These are phyloP conservation scores for Acrobasis suavella DNA, from an alignment of 2,888 invertebrate genomes.

Conservation along the genomic window DNA sequence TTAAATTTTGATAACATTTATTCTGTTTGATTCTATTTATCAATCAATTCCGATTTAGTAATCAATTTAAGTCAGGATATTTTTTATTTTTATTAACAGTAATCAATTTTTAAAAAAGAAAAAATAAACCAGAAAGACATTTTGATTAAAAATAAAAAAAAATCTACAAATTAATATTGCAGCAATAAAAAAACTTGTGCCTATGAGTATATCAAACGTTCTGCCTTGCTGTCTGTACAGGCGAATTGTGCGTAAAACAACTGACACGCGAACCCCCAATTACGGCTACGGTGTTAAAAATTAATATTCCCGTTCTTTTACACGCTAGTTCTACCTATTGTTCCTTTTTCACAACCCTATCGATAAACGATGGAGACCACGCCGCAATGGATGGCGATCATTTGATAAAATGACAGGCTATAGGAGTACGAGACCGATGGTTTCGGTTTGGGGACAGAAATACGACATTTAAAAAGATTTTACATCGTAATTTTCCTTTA, in stretches of 20 bases:
- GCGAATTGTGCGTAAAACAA: constrained; percentile 58
- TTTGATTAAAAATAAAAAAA: too few species aligned
- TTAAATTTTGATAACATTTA: too few species aligned
- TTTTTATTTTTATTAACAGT: too few species aligned
- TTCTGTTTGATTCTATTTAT: neutral
- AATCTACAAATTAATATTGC: too few species aligned
- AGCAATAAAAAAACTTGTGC: too few species aligned
- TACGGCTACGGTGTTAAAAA: constrained; percentile 67
- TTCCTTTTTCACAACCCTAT: constrained; percentile 25
- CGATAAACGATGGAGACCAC: constrained; percentile 37
- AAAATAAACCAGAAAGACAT: too few species aligned
- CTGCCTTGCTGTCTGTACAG: constrained; percentile 26
- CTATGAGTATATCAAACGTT: neutral
- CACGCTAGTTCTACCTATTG: constrained; percentile 38
- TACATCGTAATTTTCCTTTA: neutral
- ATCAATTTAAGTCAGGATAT: too few species aligned
- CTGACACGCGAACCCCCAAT: constrained; percentile 67
- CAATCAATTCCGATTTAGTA: too few species aligned
- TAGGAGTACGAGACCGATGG: constrained; percentile 25
- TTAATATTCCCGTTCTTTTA: constrained; percentile 57
- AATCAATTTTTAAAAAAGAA: too few species aligned
- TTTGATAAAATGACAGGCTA: constrained; percentile 37
- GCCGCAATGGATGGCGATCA: constrained; percentile 41
- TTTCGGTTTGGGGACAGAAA: neutral
- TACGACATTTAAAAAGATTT: neutral